phyloP scores from a whole-genome alignment of 2,113 vertebrate species.

The Lophura nycthemera region DNA sequence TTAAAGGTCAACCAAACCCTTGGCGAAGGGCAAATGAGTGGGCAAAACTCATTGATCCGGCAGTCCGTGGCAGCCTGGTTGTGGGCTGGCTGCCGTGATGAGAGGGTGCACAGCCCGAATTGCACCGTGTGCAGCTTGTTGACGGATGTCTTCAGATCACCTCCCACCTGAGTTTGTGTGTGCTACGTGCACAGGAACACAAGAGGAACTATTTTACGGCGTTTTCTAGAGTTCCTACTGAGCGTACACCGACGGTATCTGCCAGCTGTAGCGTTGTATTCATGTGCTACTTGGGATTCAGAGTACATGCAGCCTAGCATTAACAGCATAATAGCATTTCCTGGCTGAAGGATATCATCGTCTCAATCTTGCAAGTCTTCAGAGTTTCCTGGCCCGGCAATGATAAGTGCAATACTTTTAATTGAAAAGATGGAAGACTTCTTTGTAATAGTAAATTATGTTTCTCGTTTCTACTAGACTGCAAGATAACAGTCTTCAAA shows the following conservation, averaged over 20 bases:
- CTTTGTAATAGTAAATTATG: neutral
- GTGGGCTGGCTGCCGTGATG: neutral
- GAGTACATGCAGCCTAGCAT: neutral
- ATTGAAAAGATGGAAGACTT: neutral
- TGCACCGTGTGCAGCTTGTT: neutral
- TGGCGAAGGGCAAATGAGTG: too few species aligned
- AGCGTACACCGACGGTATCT: neutral
- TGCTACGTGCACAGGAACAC: neutral
- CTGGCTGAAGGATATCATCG: neutral
- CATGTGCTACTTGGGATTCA: neutral
- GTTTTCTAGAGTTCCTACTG: neutral
- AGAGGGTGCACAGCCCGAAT: neutral
- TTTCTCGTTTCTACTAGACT: neutral
- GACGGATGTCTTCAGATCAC: neutral
- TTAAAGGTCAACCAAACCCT: neutral
- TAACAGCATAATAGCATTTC: neutral
- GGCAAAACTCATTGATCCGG: accelerated
- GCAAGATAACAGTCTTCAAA: neutral
- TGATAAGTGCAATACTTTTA: neutral
- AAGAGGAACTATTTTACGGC: neutral
- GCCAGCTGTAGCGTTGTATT: neutral
- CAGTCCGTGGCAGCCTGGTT: accelerated
- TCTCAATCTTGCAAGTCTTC: neutral
- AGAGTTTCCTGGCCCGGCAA: neutral
- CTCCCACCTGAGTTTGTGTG: neutral